Evolutionary conservation across 2,888 invertebrate species (phyloP).

Genomic region (Celastrina argiolus): DNA sequence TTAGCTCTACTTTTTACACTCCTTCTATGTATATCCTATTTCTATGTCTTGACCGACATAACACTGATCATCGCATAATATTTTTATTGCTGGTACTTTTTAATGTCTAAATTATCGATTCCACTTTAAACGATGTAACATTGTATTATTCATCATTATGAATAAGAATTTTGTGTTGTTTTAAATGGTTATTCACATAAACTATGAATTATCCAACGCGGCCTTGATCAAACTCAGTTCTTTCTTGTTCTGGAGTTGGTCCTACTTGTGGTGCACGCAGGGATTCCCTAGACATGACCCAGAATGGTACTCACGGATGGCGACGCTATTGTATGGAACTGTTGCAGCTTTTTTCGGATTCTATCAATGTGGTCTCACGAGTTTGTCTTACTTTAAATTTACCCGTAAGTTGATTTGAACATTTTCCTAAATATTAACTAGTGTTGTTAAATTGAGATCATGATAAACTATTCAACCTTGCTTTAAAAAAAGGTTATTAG

Average conservation of each 20-base stretch:
- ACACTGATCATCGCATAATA: too few species aligned
- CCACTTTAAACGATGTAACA: too few species aligned
- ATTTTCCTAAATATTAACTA: neutral
- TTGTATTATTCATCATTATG: too few species aligned
- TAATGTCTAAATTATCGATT: too few species aligned
- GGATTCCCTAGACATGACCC: constrained; percentile 41
- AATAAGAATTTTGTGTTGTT: neutral
- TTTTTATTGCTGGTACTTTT: too few species aligned
- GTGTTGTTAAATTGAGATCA: too few species aligned
- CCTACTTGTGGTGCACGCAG: constrained; percentile 46
- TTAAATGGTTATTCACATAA: constrained; percentile 42
- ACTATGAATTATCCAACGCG: constrained; percentile 43
- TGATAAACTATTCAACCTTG: too few species aligned
- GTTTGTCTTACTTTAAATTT: constrained; percentile 43
- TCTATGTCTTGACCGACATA: too few species aligned
- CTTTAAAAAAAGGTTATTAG: too few species aligned
- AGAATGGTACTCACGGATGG: constrained; percentile 57
- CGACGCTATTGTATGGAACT: constrained; percentile 59
- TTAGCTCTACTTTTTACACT: too few species aligned
- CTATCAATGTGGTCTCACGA: constrained; percentile 49
- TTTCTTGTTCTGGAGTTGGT: constrained; percentile 55
- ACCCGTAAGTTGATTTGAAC: constrained; percentile 44
- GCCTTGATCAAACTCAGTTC: constrained; percentile 52
- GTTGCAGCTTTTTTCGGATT: constrained; percentile 52
- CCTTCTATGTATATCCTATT: too few species aligned